Conservation (phyloP, 2,113 vertebrate species). For the Dolichotis patagonum region DNA sequence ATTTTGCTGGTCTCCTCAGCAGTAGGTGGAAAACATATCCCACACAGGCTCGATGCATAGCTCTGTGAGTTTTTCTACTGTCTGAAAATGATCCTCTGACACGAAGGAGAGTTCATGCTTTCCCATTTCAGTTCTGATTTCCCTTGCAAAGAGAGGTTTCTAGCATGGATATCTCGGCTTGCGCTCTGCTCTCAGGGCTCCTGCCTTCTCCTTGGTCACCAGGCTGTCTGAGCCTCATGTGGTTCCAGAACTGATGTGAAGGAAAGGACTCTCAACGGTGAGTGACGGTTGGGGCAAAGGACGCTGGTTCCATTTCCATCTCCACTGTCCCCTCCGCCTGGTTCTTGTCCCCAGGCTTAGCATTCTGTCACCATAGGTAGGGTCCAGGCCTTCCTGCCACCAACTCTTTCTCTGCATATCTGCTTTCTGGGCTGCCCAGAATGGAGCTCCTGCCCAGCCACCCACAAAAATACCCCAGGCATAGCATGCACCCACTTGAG, state of each 20-base stretch:
- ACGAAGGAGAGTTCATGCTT: neutral
- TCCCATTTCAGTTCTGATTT: slow-evolving; percentile 52
- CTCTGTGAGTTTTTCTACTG: neutral
- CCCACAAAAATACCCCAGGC: neutral
- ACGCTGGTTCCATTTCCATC: neutral
- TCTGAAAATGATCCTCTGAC: neutral
- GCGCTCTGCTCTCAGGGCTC: neutral
- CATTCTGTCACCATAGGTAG: rapidly evolving
- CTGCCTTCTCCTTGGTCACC: neutral
- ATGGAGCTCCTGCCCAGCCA: neutral
- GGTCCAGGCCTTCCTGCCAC: neutral
- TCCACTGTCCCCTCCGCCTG: neutral
- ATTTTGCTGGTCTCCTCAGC: neutral
- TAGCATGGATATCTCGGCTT: neutral
- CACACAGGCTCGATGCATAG: neutral
- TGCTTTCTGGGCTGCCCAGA: neutral
- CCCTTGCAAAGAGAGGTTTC: neutral
- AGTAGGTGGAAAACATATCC: neutral
- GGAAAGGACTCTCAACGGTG: neutral
- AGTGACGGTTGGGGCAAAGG: neutral
- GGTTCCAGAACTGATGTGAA: neutral
- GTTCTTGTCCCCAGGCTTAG: neutral
- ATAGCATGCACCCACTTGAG: neutral
- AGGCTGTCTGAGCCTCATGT: neutral
- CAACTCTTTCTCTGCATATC: neutral